phyloP scores from a whole-genome alignment of 1,140 invertebrate species.

The Hypsibius dujardini region DNA sequence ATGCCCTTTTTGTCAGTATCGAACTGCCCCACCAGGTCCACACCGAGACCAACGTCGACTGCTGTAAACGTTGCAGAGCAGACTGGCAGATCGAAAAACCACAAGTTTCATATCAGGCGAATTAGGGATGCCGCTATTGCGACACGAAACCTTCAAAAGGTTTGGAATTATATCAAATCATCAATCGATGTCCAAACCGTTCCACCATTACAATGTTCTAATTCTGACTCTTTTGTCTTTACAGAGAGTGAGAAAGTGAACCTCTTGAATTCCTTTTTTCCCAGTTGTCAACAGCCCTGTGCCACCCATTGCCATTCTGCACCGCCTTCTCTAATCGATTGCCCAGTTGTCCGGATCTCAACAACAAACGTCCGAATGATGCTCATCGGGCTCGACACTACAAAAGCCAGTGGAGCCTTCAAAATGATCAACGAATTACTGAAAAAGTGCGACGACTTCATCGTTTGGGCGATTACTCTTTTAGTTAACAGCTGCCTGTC shows the following conservation, averaged over 20 bases:
- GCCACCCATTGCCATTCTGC: neutral
- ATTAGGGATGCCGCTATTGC: neutral
- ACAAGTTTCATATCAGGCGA: neutral
- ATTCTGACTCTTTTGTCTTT: neutral
- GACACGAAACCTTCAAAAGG: neutral
- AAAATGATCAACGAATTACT: neutral
- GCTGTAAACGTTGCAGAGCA: neutral
- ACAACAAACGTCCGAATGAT: neutral
- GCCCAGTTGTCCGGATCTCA: neutral
- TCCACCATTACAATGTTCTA: neutral
- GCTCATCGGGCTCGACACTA: neutral
- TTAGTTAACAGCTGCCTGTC: neutral
- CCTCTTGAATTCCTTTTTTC: neutral
- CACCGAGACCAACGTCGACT: neutral
- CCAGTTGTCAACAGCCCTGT: neutral
- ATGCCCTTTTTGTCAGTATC: too few species aligned
- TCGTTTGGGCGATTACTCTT: neutral
- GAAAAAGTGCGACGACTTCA: neutral
- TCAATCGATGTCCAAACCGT: neutral
- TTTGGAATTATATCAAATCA: neutral
- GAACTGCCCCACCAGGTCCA: neutral
- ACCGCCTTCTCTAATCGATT: neutral
- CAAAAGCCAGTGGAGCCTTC: neutral
- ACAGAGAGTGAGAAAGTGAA: neutral
- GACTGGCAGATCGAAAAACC: neutral